Percentiles rank a stretch among this genome's conserved stretches.
phyloP scores from a whole-genome alignment of 2,797 vertebrate species.

The Sebastes trivittatus region DNA sequence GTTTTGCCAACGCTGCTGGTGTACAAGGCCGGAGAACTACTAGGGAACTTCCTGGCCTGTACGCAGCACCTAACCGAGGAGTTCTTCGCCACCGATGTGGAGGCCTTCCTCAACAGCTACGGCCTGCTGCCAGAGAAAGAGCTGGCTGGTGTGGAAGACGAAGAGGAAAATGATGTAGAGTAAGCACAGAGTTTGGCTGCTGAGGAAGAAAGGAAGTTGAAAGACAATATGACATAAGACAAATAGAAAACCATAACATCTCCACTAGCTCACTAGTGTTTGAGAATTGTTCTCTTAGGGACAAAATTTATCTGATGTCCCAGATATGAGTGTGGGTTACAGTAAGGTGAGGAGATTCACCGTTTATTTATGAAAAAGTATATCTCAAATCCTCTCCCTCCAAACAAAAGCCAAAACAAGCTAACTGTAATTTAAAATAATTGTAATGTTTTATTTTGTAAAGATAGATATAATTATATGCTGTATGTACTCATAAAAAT shows the following conservation, averaged over 20 bases:
- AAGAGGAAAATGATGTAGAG: constrained; percentile 75
- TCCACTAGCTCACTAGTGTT: constrained; percentile 35
- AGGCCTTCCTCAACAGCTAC: constrained; percentile 95
- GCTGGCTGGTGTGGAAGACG: constrained; percentile 71
- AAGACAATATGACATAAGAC: constrained; percentile 31
- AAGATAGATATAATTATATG: constrained; percentile 27
- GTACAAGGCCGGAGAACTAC: constrained; percentile 94
- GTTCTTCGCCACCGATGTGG: constrained; percentile 94
- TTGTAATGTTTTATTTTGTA: constrained; percentile 37
- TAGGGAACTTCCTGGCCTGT: constrained; percentile 93
- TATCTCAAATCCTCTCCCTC: background rate
- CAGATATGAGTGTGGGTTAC: background rate
- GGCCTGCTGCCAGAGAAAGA: constrained; percentile 94
- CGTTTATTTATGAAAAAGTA: background rate
- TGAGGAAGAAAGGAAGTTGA: constrained; percentile 43
- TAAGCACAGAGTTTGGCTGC: constrained; percentile 70
- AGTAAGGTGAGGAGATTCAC: background rate
- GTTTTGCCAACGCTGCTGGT: constrained; percentile 93
- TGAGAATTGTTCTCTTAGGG: constrained; percentile 19
- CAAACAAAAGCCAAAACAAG: constrained; percentile 45
- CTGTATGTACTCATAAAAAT: constrained; percentile 34
- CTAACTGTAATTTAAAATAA: constrained; percentile 7
- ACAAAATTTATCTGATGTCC: constrained; percentile 13
- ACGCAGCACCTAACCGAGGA: constrained; percentile 90
- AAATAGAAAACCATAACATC: constrained; percentile 30